Conservation (phyloP, 2,888 invertebrate species). For the Odontocolon sp. region DNA sequence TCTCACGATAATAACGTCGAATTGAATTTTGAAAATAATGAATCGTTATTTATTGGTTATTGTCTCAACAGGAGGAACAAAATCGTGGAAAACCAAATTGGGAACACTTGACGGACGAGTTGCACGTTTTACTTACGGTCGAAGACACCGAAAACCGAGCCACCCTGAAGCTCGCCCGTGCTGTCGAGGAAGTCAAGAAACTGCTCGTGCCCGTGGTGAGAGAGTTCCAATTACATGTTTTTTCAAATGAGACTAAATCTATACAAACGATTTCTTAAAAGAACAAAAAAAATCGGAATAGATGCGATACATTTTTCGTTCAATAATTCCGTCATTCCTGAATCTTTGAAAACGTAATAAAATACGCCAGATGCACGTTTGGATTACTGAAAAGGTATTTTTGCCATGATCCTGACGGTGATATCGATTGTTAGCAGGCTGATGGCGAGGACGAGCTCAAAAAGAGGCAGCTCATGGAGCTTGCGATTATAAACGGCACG, state of each 20-base stretch:
- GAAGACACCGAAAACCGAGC: slow-evolving; percentile 99
- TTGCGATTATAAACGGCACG: slow-evolving; percentile 99
- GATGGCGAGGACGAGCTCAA: slow-evolving; percentile 99
- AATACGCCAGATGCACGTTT: not conserved
- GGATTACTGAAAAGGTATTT: not conserved
- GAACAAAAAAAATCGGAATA: too few relatives aligned
- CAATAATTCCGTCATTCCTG: too few relatives aligned
- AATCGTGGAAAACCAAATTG: slow-evolving; percentile 99
- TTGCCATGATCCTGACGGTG: slow-evolving; percentile 71
- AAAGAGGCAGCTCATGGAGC: slow-evolving; percentile 99
- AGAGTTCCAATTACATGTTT: slow-evolving; percentile 74
- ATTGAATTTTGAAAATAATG: not conserved
- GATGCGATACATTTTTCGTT: too few relatives aligned
- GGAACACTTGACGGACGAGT: slow-evolving; percentile 99
- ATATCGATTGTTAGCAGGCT: slow-evolving; percentile 88
- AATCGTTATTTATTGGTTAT: slow-evolving; percentile 24
- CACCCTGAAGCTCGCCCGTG: slow-evolving; percentile 95
- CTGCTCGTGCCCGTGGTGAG: slow-evolving; percentile 95
- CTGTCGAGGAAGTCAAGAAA: slow-evolving; percentile 99
- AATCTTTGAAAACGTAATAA: slow-evolving; percentile 3
- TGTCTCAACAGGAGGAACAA: slow-evolving; percentile 92
- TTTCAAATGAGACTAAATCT: not conserved
- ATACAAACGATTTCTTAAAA: too few relatives aligned
- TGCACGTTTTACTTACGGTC: slow-evolving; percentile 98
- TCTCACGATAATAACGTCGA: not conserved